These are phyloP conservation scores for Enteromius viviparus DNA, from an alignment of 2,797 vertebrate genomes.

Conservation along the genomic window DNA sequence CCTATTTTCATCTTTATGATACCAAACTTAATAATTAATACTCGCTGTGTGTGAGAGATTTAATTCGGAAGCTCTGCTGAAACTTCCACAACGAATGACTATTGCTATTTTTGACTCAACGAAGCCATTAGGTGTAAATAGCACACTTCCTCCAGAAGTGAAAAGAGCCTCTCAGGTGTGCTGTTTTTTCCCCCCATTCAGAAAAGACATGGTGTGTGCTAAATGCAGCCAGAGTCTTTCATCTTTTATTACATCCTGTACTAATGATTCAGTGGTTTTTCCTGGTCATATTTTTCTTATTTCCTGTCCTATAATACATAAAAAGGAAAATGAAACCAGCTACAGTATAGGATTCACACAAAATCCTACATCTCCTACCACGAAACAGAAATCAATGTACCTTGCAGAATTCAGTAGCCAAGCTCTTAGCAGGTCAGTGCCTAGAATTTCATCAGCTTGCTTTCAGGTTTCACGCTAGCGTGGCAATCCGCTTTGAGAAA, in stretches of 20 bases:
- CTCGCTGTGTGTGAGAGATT: background rate
- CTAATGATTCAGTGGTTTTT: conserved; percentile 10
- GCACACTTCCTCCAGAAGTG: conserved; percentile 18
- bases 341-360: background rate
- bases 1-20: conserved; percentile 12
- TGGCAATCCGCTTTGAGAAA: conserved; percentile 64
- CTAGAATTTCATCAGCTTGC: conserved; percentile 65
- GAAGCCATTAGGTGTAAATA: conserved; percentile 29
- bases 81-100: background rate
- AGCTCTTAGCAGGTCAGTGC: conserved; percentile 57
- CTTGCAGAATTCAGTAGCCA: background rate
- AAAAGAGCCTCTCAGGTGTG: conserved; percentile 19
- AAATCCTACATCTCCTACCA: background rate
- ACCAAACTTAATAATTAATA: background rate
- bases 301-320: background rate
- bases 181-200: background rate
- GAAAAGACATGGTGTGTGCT: conserved; percentile 4
- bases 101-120: conserved; percentile 2
- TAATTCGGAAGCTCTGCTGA: background rate
- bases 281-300: background rate
- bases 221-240: conserved; percentile 40
- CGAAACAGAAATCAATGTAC: background rate
- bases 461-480: conserved; percentile 60
- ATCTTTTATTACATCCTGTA: conserved; percentile 32
- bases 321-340: background rate